phyloP scores from a whole-genome alignment of 2,113 vertebrate genomes.

The Urocitellus parryii region DNA sequence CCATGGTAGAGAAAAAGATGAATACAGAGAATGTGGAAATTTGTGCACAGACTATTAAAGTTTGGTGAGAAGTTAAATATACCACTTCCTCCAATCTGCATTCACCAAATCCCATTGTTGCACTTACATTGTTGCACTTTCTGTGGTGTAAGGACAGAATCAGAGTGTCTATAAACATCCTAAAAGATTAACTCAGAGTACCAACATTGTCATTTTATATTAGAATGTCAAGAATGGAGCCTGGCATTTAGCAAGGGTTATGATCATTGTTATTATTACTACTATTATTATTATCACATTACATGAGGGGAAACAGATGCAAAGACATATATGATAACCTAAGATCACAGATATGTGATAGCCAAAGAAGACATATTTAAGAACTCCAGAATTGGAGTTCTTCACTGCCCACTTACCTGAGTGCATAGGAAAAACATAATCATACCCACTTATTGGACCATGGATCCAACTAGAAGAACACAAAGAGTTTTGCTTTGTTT shows the following conservation, averaged over 20 bases:
- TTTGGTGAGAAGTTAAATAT: background rate
- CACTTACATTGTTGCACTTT: background rate
- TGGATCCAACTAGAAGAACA: background rate
- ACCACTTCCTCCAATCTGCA: background rate
- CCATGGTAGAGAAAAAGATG: background rate
- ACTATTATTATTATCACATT: rapidly evolving
- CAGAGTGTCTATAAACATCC: background rate
- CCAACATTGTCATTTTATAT: background rate
- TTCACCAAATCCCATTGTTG: background rate
- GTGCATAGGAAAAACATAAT: background rate
- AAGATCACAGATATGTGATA: background rate
- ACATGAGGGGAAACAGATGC: background rate
- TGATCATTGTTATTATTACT: background rate
- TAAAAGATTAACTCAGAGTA: background rate
- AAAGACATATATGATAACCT: background rate
- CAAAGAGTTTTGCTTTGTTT: background rate
- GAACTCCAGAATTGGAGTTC: background rate
- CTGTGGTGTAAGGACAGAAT: background rate
- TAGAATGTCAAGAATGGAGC: background rate
- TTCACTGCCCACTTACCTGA: background rate
- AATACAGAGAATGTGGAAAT: background rate
- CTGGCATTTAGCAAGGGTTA: background rate
- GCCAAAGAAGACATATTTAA: background rate
- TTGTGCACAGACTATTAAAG: background rate
- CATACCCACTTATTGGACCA: too few relatives aligned